Conservation (phyloP, 2,797 vertebrate species). For the Neopelma chrysocephalum region DNA sequence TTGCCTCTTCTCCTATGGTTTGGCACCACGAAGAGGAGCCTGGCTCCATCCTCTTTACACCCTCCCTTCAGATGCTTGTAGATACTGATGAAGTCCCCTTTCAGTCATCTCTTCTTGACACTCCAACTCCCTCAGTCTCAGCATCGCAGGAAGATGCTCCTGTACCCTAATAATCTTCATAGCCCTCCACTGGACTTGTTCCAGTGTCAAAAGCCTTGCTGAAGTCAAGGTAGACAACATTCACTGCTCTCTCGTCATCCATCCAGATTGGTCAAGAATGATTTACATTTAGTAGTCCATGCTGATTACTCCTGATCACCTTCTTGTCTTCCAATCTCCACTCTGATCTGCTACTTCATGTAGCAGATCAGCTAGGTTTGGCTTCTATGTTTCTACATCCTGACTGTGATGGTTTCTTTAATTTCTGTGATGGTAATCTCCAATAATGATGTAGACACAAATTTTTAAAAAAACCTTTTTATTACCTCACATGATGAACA, state of each 20-base stretch:
- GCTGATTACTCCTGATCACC: background rate
- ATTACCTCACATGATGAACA: background rate
- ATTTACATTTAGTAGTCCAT: background rate
- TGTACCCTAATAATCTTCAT: background rate
- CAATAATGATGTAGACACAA: background rate
- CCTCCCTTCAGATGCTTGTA: background rate
- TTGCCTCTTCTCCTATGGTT: background rate
- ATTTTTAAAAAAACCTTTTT: background rate
- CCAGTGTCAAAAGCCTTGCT: background rate
- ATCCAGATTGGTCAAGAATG: background rate
- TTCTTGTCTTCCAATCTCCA: background rate
- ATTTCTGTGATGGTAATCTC: background rate
- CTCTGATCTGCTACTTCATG: background rate
- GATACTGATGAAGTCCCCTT: background rate
- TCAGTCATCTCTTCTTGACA: accelerated
- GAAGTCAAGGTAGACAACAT: background rate
- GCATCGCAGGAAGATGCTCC: background rate
- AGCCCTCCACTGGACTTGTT: accelerated
- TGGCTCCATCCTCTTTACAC: background rate
- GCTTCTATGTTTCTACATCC: background rate
- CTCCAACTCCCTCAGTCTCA: background rate
- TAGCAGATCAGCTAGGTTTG: background rate
- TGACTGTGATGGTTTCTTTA: constrained; percentile 16
- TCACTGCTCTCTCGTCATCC: background rate
- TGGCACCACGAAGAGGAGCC: background rate